These are phyloP conservation scores for Apocrypta bakeri DNA, from an alignment of 1,140 invertebrate genomes.

Conservation along the genomic window DNA sequence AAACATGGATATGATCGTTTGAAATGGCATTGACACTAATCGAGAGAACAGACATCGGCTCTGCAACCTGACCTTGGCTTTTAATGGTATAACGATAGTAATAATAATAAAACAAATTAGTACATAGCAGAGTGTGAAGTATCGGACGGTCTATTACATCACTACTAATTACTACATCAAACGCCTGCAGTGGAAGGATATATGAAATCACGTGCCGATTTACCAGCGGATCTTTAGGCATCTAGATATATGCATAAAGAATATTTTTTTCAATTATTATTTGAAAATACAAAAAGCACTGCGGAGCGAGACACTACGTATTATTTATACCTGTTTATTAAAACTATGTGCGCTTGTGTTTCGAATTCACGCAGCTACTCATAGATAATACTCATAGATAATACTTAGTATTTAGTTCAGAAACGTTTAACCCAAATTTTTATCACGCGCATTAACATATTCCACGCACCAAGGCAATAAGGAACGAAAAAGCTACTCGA, in stretches of 20 bases:
- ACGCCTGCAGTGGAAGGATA: not conserved
- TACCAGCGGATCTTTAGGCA: too few relatives aligned
- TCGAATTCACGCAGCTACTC: too few relatives aligned
- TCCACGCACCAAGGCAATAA: too few relatives aligned
- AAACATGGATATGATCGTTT: constrained; percentile 3
- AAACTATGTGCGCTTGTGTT: not conserved
- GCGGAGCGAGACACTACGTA: too few relatives aligned
- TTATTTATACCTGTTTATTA: not conserved
- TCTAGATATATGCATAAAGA: too few relatives aligned
- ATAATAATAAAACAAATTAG: not conserved
- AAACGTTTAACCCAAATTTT: not conserved
- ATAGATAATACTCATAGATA: too few relatives aligned
- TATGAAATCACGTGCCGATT: not conserved
- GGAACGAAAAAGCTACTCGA: too few relatives aligned
- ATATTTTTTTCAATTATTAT: too few relatives aligned
- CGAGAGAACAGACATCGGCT: constrained; percentile 10
- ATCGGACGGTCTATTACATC: not conserved
- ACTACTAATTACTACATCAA: not conserved
- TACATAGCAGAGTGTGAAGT: not conserved
- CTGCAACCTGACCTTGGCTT: constrained; percentile 19
- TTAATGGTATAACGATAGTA: not conserved
- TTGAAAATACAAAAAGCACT: too few relatives aligned
- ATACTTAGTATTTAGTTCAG: too few relatives aligned
- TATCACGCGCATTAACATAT: not conserved
- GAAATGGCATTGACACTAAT: constrained; percentile 35